Conservation (phyloP, 2,113 vertebrate genomes). For the Cephalopterus ornatus region DNA sequence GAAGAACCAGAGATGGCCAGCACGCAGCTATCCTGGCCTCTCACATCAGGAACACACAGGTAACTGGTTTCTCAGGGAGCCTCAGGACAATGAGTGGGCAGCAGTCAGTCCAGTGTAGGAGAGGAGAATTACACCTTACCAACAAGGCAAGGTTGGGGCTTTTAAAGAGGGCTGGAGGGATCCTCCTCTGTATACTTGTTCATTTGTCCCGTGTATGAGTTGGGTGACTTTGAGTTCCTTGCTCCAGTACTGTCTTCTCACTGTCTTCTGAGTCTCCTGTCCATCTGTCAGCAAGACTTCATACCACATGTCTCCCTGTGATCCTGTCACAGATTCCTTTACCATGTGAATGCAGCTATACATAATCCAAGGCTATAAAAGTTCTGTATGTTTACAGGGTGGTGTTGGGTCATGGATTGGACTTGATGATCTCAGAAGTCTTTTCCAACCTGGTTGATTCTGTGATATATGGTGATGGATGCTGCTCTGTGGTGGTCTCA, state of each 20-base stretch:
- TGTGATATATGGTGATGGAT: neutral
- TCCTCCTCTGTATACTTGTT: neutral
- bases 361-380: neutral
- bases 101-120: neutral
- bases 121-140: neutral
- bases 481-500: neutral
- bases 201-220: neutral
- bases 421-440: no score
- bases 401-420: no score
- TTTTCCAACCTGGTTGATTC: no score
- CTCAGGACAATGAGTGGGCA: neutral
- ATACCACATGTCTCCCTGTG: neutral
- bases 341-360: neutral
- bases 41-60: neutral
- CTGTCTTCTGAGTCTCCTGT: neutral
- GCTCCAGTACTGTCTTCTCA: neutral
- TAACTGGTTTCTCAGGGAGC: neutral
- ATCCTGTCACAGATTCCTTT: neutral
- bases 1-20: neutral
- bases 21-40: rapidly evolving
- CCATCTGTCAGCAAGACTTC: neutral
- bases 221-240: neutral
- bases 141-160: neutral
- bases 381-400: neutral
- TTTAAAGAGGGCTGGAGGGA: neutral